These are phyloP conservation scores for Globia sparganii DNA, from an alignment of 2,888 invertebrate genomes.

Conservation along the genomic window DNA sequence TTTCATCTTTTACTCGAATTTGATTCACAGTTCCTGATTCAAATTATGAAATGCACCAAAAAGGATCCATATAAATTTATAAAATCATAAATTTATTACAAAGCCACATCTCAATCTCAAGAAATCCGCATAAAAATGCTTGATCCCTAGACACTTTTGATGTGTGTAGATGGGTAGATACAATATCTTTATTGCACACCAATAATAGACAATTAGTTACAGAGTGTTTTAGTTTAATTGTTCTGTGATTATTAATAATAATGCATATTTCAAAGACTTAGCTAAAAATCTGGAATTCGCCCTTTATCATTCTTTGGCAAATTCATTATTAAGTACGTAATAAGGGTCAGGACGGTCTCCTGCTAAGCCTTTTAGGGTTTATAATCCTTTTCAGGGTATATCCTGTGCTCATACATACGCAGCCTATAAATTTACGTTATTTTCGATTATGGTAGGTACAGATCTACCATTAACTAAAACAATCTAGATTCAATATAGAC, in stretches of 20 bases:
- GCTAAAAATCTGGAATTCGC: neutral
- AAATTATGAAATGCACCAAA: too few relatives aligned
- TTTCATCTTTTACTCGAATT: too few relatives aligned
- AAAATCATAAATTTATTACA: too few relatives aligned
- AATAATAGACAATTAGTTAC: neutral
- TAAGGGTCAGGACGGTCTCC: neutral
- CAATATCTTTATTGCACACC: neutral
- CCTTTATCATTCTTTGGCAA: neutral
- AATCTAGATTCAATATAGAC: neutral
- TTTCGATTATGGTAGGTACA: too few relatives aligned
- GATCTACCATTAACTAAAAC: neutral
- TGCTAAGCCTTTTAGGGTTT: conserved; percentile 17
- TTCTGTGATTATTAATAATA: neutral
- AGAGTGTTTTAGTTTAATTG: neutral
- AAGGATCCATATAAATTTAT: too few relatives aligned
- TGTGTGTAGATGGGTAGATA: neutral
- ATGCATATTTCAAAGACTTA: neutral
- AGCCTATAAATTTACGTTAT: neutral
- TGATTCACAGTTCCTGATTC: too few relatives aligned
- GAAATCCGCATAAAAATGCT: too few relatives aligned
- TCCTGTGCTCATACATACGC: neutral
- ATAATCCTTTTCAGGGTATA: conserved; percentile 28
- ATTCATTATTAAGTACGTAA: conserved; percentile 23
- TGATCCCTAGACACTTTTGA: too few relatives aligned
- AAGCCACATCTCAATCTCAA: too few relatives aligned